Evolutionary conservation across 1,140 invertebrate genomes (phyloP), one percentile per base, ranked within the genome.

Genomic region (Anthonomus grandis): DNA sequence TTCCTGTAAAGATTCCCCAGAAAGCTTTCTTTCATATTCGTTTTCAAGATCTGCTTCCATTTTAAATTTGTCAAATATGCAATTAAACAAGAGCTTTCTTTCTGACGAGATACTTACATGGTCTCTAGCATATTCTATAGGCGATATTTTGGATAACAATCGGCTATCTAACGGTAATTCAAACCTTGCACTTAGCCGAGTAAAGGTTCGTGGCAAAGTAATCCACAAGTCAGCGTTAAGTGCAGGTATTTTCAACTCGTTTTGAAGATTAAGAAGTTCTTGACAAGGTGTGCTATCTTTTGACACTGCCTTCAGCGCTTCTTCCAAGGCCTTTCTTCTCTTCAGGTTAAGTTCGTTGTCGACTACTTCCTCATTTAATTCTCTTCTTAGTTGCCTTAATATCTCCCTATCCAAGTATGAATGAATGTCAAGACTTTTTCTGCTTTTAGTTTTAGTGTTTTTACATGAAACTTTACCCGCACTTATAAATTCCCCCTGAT

Each of bases 181-280:
- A 67, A 87, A 86, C 63, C 81, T 75, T 0, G 81, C 81, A 63
- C 77, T 83, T 48, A 80, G 76, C 13, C 85, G 71, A 1, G 81
- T 81, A 74, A 86, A 87, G 1, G 82, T 76, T 27, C 84, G 67
- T 0, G 83, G 84, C 25, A 83, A 70, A 51, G 79, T 79, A 23
- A 84, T 71, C 75, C 79, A 80, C 44, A 75, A 73, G n/a, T 76
- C 75, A 3, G 75, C 70, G 53, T 76, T 76, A 5, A 75, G 72
- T 6, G 70, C 65, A 8, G 64, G 67, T 56, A 70, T 66, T 25
- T 74, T 70, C 9, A 74, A 79, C 97, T 60, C 83, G 84, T 21
- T 86, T 95, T 69, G 95, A 92, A 24, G 77, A 96, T 42, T 91
- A 95, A 69, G 89, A 87, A 46, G 92, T 95, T 68, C 93, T 93